Conservation (phyloP, 2,113 vertebrate genomes). For the Periophthalmus modestus region DNA sequence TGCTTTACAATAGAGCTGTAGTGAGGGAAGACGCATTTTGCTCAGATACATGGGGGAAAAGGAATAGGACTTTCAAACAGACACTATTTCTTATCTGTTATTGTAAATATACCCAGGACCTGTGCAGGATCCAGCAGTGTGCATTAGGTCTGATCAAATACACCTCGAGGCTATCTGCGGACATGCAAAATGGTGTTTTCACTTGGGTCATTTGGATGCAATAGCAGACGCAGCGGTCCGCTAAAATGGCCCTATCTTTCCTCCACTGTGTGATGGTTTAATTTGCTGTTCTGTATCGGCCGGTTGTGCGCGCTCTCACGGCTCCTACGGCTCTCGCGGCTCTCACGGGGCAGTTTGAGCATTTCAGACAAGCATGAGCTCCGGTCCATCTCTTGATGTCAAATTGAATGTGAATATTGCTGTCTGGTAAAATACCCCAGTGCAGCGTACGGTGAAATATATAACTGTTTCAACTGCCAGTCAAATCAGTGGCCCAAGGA, state of each 20-base stretch:
- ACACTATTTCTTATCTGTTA: neutral
- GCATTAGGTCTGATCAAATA: neutral
- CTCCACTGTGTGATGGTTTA: neutral
- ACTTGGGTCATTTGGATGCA: constrained; percentile 15
- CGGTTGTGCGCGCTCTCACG: neutral
- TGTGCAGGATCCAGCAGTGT: neutral
- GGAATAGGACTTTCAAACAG: neutral
- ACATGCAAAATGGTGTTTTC: constrained; percentile 15
- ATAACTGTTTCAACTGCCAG: neutral
- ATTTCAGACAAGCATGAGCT: neutral
- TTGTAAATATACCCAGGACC: neutral
- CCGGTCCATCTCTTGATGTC: neutral
- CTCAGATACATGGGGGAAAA: no score
- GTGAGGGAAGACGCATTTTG: no score
- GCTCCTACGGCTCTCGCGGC: no score
- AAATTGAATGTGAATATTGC: neutral
- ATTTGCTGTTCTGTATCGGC: neutral
- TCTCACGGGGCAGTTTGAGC: neutral
- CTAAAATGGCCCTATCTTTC: neutral
- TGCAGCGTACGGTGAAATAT: neutral
- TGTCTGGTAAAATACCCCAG: neutral
- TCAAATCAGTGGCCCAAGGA: neutral
- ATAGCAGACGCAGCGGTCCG: neutral
- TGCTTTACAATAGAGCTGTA: no score
- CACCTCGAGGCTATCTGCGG: constrained; percentile 22